Base-by-base conservation (phyloP, 1,140 invertebrate species). In the Drosophila nasuta region DNA sequence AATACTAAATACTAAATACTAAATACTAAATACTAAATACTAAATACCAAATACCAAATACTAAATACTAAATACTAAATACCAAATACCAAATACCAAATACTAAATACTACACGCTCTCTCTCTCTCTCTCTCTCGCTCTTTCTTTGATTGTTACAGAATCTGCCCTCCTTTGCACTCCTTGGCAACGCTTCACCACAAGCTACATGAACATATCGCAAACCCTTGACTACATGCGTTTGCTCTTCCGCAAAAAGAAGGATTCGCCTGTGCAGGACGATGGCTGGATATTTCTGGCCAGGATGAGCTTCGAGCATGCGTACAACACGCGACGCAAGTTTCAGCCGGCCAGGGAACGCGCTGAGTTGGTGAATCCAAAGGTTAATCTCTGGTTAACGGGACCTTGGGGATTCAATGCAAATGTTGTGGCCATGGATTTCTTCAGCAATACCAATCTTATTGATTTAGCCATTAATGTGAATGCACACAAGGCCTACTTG, bases 371-470 rank as follows among this genome's bases (percentile, higher is more conserved):
- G 2, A 92, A 92, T 85, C 73, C 79, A 1, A 91, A 91, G 52
- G 57, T 92, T 0, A 81, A 60, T 20, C 77, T 79, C 33, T 91
- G 81, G 88, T 60, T 92, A 0, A 80, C 75, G n/a, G 89, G 93
- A 0, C 81, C 91, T 0, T 94, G 93, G 93, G 94, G 93, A 82
- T 62, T 92, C 2, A 93, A 93, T 62, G 93, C 94, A 13, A 95
- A 95, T 79, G 93, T 95, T 5, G 93, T 95, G 0, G 93, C 95
- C 1, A 93, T 93, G 63, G 95, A 95, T 71, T 95, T 94, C 79
- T 95, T 95, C 70, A 93, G 94, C 8, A 94, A 94, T 10, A 94
- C 94, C n/a, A 94, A 95, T 79, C 79, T 95, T 1, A 92, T 95
- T 15, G 93, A 94, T 67, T 89, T 94, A n/a, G 93, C 94, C 11